phyloP scores from a whole-genome alignment of 2,113 vertebrate genomes.

The Actenoides hombroni region DNA sequence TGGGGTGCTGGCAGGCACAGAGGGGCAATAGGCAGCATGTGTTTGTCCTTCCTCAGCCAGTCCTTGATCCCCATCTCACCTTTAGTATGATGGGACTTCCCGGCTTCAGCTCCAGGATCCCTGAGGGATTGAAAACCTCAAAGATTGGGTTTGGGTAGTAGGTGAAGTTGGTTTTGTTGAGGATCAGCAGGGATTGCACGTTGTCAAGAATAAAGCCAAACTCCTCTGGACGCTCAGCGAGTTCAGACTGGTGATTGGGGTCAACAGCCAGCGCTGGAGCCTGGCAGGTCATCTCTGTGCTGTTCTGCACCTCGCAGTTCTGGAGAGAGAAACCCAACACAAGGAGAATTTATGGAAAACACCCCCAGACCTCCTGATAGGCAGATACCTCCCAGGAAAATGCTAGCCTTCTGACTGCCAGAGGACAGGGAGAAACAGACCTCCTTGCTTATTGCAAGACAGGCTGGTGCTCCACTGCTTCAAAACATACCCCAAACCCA shows the following conservation, averaged over 20 bases:
- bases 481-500: neutral
- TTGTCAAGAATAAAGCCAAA: slow-evolving; percentile 97
- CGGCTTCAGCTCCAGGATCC: slow-evolving; percentile 93
- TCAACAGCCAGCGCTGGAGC: slow-evolving; percentile 87
- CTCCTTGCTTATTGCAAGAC: too few relatives aligned
- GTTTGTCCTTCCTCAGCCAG: neutral
- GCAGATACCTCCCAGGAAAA: neutral
- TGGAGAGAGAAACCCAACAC: slow-evolving; percentile 10
- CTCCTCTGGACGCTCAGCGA: slow-evolving; percentile 87
- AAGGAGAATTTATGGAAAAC: neutral
- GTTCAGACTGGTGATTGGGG: slow-evolving; percentile 80
- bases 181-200: slow-evolving; percentile 87
- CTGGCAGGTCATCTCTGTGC: slow-evolving; percentile 92
- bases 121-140: slow-evolving; percentile 87
- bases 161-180: slow-evolving; percentile 93
- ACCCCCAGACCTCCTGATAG: neutral
- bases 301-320: slow-evolving; percentile 88
- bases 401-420: too few relatives aligned
- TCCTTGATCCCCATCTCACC: slow-evolving; percentile 67
- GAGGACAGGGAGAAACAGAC: neutral
- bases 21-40: neutral
- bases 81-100: slow-evolving; percentile 97
- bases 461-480: neutral
- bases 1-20: neutral
- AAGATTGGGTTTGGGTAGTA: slow-evolving; percentile 96